These are phyloP conservation scores for Marcusenius ussheri DNA, from an alignment of 2,113 vertebrate genomes.

Conservation along the genomic window DNA sequence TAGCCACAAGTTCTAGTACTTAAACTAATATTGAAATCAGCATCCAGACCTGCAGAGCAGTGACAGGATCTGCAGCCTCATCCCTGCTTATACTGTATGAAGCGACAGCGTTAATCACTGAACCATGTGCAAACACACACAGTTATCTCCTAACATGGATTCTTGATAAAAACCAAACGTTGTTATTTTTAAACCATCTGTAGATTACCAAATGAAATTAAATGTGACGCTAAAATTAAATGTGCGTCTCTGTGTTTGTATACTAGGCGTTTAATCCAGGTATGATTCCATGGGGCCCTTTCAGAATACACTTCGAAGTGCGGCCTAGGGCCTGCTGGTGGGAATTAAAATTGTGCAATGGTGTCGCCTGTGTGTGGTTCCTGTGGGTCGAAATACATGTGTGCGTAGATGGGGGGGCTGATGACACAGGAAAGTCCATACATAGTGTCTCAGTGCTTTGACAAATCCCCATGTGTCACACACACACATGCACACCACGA, in stretches of 20 bases:
- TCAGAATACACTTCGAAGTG: background rate
- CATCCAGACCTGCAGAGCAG: too few species aligned
- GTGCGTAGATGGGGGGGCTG: background rate
- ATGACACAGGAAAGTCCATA: background rate
- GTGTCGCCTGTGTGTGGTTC: background rate
- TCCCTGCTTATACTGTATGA: background rate
- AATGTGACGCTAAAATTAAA: background rate
- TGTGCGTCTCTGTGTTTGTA: background rate
- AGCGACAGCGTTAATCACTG: background rate
- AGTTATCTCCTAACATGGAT: background rate
- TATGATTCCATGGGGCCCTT: background rate
- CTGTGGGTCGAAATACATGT: background rate
- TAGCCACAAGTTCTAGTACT: too few species aligned
- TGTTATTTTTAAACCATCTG: background rate
- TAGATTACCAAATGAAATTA: background rate
- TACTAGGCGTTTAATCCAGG: background rate
- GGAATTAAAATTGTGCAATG: background rate
- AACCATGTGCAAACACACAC: background rate
- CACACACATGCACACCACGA: background rate
- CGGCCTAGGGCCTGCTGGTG: background rate
- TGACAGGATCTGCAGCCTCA: background rate
- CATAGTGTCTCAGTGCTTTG: background rate
- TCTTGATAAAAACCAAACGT: background rate
- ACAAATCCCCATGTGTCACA: background rate
- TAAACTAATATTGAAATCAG: too few species aligned